Conservation (phyloP, 2,888 invertebrate genomes). For the Muscina levida region DNA sequence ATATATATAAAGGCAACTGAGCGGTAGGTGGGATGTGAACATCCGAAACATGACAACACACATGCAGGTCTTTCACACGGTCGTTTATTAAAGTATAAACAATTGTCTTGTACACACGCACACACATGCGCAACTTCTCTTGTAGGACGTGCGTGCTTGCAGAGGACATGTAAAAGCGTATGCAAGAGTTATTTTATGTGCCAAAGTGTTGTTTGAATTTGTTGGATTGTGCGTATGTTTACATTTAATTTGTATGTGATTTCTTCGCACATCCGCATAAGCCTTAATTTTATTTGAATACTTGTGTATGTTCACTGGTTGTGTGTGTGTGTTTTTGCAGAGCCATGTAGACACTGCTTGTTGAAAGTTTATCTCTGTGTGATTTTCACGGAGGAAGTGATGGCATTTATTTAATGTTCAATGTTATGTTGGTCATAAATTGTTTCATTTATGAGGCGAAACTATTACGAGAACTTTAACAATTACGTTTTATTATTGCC, state of each 20-base stretch:
- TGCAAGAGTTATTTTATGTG: slow-evolving; percentile 1
- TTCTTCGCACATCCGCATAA: slow-evolving; percentile 17
- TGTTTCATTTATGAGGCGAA: slow-evolving; percentile 34
- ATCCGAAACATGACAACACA: no score
- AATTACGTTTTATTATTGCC: slow-evolving; percentile 33
- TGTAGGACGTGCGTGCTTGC: not conserved
- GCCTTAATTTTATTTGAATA: slow-evolving; percentile 24
- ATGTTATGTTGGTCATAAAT: slow-evolving; percentile 26
- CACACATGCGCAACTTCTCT: no score
- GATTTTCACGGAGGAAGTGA: no score
- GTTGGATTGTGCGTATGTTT: slow-evolving; percentile 25
- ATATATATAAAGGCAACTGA: no score
- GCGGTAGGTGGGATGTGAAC: no score
- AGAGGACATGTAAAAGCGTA: not conserved
- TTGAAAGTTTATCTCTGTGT: no score
- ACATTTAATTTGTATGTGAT: slow-evolving; percentile 30
- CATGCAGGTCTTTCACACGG: no score
- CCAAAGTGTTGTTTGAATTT: slow-evolving; percentile 29
- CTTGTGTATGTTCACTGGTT: no score
- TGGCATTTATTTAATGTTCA: not conserved
- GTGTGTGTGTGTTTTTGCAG: no score
- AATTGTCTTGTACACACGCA: no score
- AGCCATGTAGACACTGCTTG: no score
- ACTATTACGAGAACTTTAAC: slow-evolving; percentile 27
- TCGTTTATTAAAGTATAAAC: no score